Evolutionary conservation across 2,113 vertebrate genomes (phyloP), one percentile per base, ranked within the genome.

Genomic region (Melospiza melodia): DNA sequence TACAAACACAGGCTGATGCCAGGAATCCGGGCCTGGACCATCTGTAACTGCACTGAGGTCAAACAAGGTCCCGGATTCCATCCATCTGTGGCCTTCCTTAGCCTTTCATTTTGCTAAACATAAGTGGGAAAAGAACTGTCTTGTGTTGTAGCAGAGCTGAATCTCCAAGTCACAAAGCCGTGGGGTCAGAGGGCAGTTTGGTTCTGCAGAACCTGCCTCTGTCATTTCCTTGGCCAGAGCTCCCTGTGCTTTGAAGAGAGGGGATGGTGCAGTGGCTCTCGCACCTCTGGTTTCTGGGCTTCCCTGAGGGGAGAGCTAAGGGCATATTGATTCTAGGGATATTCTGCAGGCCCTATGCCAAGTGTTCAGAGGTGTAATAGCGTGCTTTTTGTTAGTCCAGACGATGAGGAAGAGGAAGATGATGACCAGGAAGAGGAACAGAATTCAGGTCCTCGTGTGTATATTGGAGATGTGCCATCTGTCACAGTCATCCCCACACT

Each of bases 341-440:
- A 9, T 67, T 66, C 19, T 20, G 8, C 41, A 57, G 18, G 12
- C 23, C n/a, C 25, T 30, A 22, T 87, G 46, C n/a, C 3, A 0
- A 22, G 33, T 39, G 43, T 44, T 84, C 80, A 90, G 95, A 88
- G 72, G 58, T 95, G 74, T 95, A 90, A 92, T 65, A 71, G 81
- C 58, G 12, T 97, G 90, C 66, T 83, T 96, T 90, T 97, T 12
- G 24, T 97, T 95, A 97, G 97, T 89, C 96, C 98, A 97, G 99
- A 99, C 17, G 98, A 99, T 97, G 98, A 99, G 16, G 98, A 99
- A 49, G 99, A 99, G 43, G 99, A 99, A 13, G 98, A 99, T 2
- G 98, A 98, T 16, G 99, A 99, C 6, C 97, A 98, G 20, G 98
- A 98, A 52, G 98, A 98, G 90, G 98, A 97, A 94, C 21, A 93